phyloP scores from a whole-genome alignment of 2,888 invertebrate genomes.

The Hirtodrosophila duncani region DNA sequence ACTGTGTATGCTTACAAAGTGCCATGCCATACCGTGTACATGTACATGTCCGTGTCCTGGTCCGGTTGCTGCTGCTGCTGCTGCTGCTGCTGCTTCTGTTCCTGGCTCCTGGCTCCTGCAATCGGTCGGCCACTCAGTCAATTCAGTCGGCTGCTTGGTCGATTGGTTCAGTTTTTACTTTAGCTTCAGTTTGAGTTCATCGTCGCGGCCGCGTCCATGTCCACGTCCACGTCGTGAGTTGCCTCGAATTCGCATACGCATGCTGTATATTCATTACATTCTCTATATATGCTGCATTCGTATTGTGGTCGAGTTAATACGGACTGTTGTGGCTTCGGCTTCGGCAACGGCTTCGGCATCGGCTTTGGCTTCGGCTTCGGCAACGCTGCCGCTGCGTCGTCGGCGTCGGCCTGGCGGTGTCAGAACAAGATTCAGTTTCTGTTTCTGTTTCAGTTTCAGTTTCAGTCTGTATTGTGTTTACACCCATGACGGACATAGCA shows the following conservation, averaged over 20 bases:
- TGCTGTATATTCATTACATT: too few relatives aligned
- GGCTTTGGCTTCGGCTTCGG: constrained; percentile 6
- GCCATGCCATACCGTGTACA: too few relatives aligned
- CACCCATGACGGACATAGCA: constrained; percentile 75
- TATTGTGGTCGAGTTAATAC: constrained; percentile 69
- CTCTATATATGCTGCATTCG: constrained; percentile 41
- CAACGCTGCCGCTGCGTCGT: constrained; percentile 7
- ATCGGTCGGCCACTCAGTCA: too few relatives aligned
- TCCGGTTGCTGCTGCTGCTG: constrained; percentile 9
- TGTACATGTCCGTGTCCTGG: constrained; percentile 1
- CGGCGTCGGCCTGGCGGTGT: constrained; percentile 13
- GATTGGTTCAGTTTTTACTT: neutral
- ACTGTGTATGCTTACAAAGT: too few relatives aligned
- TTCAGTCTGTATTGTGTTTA: constrained; percentile 77
- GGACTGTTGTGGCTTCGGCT: constrained; percentile 41
- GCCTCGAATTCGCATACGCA: too few relatives aligned
- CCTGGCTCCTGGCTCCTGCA: too few relatives aligned
- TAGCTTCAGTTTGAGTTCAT: too few relatives aligned
- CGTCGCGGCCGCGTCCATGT: too few relatives aligned
- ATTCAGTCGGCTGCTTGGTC: constrained; percentile 11
- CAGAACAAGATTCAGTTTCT: constrained; percentile 17
- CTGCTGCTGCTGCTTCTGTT: neutral
- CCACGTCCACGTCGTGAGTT: too few relatives aligned
- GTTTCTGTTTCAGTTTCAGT: constrained; percentile 38
- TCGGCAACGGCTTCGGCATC: constrained; percentile 21